Percentiles rank a stretch among this genome's conserved stretches.
phyloP scores from a whole-genome alignment of 2,113 vertebrate genomes.

The Hemiscyllium ocellatum region DNA sequence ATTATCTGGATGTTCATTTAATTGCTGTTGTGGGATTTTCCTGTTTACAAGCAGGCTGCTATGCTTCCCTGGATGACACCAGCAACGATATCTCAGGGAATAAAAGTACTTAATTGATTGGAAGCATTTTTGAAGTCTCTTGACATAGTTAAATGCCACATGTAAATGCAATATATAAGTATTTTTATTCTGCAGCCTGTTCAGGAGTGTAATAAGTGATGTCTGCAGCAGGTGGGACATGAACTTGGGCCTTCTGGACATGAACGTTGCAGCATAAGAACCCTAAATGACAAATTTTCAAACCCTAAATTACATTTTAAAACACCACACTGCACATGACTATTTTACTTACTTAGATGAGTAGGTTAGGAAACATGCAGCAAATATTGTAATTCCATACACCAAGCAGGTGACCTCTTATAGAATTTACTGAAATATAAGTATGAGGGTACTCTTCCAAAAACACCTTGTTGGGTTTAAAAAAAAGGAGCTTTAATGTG shows the following conservation, averaged over 20 bases:
- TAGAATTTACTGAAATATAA: neutral
- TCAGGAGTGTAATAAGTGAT: too few relatives aligned
- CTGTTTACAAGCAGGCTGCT: neutral
- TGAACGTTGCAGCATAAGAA: too few relatives aligned
- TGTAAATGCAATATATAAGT: too few relatives aligned
- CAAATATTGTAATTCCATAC: neutral
- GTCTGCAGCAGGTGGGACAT: too few relatives aligned
- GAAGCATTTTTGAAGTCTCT: neutral
- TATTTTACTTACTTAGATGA: neutral
- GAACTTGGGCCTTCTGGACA: too few relatives aligned
- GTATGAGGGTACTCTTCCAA: neutral
- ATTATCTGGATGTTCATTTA: neutral
- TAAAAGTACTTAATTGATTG: neutral
- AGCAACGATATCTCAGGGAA: neutral
- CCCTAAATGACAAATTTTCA: neutral
- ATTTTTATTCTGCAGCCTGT: too few relatives aligned
- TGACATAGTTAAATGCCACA: neutral
- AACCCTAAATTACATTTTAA: neutral
- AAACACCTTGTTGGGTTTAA: neutral
- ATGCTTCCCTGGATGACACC: neutral
- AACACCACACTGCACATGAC: neutral
- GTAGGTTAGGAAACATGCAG: neutral
- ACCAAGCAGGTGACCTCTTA: neutral
- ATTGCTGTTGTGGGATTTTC: neutral
- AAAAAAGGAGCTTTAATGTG: neutral